Base-by-base conservation (phyloP, 2,797 vertebrate genomes). In the Diglossa cyanea region DNA sequence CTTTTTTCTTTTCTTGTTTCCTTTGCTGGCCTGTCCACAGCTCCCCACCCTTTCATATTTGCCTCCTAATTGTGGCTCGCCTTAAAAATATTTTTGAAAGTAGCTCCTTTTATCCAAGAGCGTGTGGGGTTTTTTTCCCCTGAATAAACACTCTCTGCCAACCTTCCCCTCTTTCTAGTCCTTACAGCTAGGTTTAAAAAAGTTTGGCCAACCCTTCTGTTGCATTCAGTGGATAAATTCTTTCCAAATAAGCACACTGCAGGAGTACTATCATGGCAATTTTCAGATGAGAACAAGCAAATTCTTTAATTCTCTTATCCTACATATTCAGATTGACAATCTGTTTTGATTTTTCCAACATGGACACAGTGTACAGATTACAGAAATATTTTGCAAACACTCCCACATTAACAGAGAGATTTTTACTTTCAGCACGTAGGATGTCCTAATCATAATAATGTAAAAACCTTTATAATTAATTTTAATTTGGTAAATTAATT, bases 311-410 rank as follows among this genome's bases (percentile, higher is more conserved):
- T 84, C 23, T 77, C 40, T 75, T 65, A 13, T 16, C 75, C 24
- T 55, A 23, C 14, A 19, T 54, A 72, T 83, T 48, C 40, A 60
- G 13, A 62, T 55, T 51, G 53, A 63, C 55, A 77, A 17, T n/a
- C 9, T 73, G 3, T 42, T 79, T 85, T 55, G 53, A 21, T 58
- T 28, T 75, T 78, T 51, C 44, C 33, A 88, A 17, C 8, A 61
- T 3, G 5, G 30, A 74, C 31, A 62, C 20, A 74, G 14, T 2
- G 2, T 17, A 66, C 12, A 86, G 39, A 55, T 28, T 47, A 79
- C 21, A 89, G 18, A 79, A 87, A 42, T 62, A 66, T 55, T 84
- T 75, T 82, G 18, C 40, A 80, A 72, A 66, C 75, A 88, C 74
- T 84, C 16, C 16, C 28, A 50, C 47, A 58, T 45, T 44, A 75